A percentile compares a stretch with the other conserved stretches of the same genome.
These are phyloP conservation scores for Syndactyla subalaris DNA, from an alignment of 2,797 vertebrate species.

Conservation along the genomic window DNA sequence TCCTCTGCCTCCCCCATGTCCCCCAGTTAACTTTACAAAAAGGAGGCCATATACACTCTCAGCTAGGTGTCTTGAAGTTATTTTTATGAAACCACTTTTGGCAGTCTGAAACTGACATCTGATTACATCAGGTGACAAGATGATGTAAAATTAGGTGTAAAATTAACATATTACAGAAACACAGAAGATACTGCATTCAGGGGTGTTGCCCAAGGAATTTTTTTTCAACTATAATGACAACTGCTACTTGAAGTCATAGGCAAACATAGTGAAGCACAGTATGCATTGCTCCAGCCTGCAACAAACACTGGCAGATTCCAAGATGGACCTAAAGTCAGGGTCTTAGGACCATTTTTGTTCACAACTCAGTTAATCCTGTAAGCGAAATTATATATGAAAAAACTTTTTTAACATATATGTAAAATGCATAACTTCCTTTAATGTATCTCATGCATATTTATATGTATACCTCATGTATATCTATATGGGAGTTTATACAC, in stretches of 20 bases:
- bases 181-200: not conserved
- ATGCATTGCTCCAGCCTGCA: not conserved
- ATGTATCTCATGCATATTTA: not conserved
- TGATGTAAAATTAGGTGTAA: no score
- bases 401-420: not conserved
- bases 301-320: not conserved
- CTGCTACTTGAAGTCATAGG: not conserved
- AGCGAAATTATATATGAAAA: not conserved
- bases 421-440: not conserved
- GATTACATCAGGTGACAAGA: not conserved
- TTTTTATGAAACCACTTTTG: not conserved
- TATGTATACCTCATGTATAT: not conserved
- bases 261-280: not conserved
- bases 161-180: not conserved
- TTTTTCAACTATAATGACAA: not conserved
- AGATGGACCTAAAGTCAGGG: not conserved
- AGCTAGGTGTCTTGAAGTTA: not conserved
- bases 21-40: not conserved
- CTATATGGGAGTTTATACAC: not conserved
- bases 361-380: not conserved
- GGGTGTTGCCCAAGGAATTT: not conserved
- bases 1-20: not conserved
- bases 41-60: not conserved
- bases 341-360: not conserved
- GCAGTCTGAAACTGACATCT: not conserved